A percentile compares a stretch with the other conserved stretches of the same genome.
These are phyloP conservation scores for Dasyurus viverrinus DNA, from an alignment of 2,113 vertebrate species.

Conservation along the genomic window DNA sequence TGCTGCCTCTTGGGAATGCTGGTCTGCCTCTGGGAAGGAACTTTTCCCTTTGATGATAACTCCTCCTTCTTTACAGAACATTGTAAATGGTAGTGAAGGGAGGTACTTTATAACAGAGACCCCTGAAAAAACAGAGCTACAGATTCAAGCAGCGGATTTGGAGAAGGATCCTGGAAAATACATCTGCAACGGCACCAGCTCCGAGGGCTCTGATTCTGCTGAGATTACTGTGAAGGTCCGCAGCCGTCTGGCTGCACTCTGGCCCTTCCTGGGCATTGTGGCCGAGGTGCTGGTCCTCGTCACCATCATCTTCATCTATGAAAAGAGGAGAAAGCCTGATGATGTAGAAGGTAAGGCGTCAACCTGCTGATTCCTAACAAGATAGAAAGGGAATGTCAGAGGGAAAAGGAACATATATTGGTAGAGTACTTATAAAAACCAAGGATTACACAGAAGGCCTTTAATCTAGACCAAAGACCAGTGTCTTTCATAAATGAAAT, in stretches of 20 bases:
- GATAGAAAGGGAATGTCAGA: background rate
- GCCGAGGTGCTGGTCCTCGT: constrained; percentile 95
- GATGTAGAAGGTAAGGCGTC: constrained; percentile 91
- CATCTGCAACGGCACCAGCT: constrained; percentile 84
- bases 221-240: constrained; percentile 89
- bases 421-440: background rate
- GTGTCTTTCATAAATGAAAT: background rate
- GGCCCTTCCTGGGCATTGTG: constrained; percentile 98
- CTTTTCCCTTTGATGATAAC: background rate
- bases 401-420: background rate
- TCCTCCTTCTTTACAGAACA: constrained; percentile 57
- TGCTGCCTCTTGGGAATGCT: background rate
- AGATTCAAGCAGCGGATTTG: constrained; percentile 83
- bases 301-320: constrained; percentile 97
- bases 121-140: constrained; percentile 84
- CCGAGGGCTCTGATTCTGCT: background rate
- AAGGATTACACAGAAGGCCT: background rate
- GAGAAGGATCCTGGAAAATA: constrained; percentile 87
- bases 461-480: background rate
- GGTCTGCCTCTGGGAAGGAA: fast-evolving
- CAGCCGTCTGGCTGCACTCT: constrained; percentile 93
- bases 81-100: constrained; percentile 82
- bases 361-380: background rate
- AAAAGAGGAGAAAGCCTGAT: constrained; percentile 97
- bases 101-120: constrained; percentile 85